Base-by-base conservation (phyloP, 2,888 invertebrate genomes). In the Aporophyla lueneburgensis region DNA sequence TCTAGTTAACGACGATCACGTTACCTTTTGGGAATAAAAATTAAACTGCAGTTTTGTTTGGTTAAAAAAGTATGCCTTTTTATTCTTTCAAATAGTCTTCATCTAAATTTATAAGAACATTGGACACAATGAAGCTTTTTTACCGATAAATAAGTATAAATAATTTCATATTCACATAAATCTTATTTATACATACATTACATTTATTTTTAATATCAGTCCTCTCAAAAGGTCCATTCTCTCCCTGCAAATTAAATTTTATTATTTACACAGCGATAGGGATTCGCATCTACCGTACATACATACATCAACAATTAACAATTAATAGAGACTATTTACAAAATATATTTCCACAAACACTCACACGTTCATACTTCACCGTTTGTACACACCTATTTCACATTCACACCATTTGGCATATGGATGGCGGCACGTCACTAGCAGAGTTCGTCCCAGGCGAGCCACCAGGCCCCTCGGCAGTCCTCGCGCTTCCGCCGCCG, bases 401-500 rank as follows among this genome's bases (percentile, higher is more conserved):
- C 96, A 94, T 94, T 94, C 96, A 95, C 92, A 92, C 93, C 94
- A 95, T 96, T 96, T 96, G 96, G 96, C 96, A 96, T 96, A 91
- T 94, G 95, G 94, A 95, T 95, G 95, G 95, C 95, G 95, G 93
- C 94, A 91, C 93, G 92, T 93, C 93, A 96, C 96, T 96, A 96
- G 96, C 96, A 96, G 91, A 91, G 91, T 87, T 93, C 93, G 91
- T 93, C 93, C 93, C 94, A 91, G 89, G 95, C 95, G 92, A 95
- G 96, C 96, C 96, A 96, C 96, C 96, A 96, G 90, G 94, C 95
- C 90, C 94, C 93, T 89, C 89, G 92, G 92, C 95, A 95, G 88
- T 91, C 93, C 74, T 97, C 97, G 94, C 97, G 97, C 97, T 98
- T 98, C 96, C 98, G 97, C 89, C 98, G 97, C 81, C 98, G 97